These are phyloP conservation scores for Diachasmimorpha longicaudata DNA, from an alignment of 1,140 invertebrate genomes.

Conservation along the genomic window DNA sequence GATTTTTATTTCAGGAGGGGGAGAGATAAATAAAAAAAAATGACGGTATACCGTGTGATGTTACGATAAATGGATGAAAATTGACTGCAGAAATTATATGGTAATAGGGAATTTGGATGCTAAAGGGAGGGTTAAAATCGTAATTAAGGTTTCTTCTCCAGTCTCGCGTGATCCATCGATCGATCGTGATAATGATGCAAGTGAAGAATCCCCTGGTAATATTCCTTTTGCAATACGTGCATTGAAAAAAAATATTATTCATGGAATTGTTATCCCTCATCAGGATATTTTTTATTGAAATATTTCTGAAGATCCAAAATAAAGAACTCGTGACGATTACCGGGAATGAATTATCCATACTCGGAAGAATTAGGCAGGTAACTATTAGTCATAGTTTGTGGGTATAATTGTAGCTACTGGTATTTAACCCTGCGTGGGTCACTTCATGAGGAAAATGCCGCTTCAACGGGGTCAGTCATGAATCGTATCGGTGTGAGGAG, in stretches of 20 bases:
- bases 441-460: too few species aligned
- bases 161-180: conserved; percentile 17
- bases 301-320: too few species aligned
- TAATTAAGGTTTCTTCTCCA: conserved; percentile 19
- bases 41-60: neutral
- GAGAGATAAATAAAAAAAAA: conserved; percentile 12
- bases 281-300: too few species aligned
- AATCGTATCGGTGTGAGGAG: too few species aligned
- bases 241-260: neutral
- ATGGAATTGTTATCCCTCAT: neutral
- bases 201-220: neutral
- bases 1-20: neutral
- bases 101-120: conserved; percentile 22
- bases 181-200: conserved; percentile 2
- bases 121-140: conserved; percentile 10
- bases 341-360: too few species aligned
- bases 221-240: neutral
- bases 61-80: conserved; percentile 12
- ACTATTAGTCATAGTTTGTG: too few species aligned
- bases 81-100: conserved; percentile 16
- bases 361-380: too few species aligned
- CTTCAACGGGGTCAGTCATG: too few species aligned
- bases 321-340: too few species aligned
- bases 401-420: too few species aligned
- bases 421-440: too few species aligned